These are phyloP conservation scores for Hylaeus volcanicus DNA, from an alignment of 1,140 invertebrate genomes.

Conservation along the genomic window DNA sequence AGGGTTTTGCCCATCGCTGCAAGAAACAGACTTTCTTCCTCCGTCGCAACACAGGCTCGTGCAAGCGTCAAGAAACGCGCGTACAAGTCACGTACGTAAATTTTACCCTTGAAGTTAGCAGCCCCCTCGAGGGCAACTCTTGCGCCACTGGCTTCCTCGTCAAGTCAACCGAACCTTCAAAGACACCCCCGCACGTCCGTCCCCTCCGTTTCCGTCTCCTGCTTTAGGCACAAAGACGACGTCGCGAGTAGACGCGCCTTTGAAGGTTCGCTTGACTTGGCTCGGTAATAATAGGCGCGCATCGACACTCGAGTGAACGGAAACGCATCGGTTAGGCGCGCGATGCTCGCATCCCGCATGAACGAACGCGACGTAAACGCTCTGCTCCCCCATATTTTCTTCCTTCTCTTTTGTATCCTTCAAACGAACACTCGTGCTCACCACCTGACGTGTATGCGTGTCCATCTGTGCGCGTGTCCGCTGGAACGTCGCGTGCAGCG, in stretches of 20 bases:
- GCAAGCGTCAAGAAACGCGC: too few species aligned
- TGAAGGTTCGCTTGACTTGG: background rate
- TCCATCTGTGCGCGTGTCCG: conserved; percentile 35
- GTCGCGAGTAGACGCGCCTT: background rate
- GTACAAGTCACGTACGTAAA: too few species aligned
- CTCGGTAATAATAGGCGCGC: too few species aligned
- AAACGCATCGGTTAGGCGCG: background rate
- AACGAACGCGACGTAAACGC: background rate
- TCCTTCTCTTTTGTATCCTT: conserved; percentile 4
- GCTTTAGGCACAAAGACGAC: too few species aligned
- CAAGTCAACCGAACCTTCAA: background rate
- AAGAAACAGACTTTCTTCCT: too few species aligned
- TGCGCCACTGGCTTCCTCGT: too few species aligned
- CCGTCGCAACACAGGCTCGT: too few species aligned
- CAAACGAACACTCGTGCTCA: conserved; percentile 45
- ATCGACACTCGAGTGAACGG: conserved; percentile 9
- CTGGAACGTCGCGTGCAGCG: conserved; percentile 9
- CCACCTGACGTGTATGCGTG: conserved; percentile 48
- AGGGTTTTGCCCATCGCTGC: too few species aligned
- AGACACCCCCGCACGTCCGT: background rate
- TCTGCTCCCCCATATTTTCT: conserved; percentile 37
- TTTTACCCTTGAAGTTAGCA: too few species aligned
- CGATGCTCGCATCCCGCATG: background rate
- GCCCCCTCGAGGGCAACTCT: too few species aligned
- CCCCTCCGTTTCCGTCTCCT: too few species aligned